phyloP scores from a whole-genome alignment of 2,888 invertebrate genomes.

The Drosophila multiciliata region DNA sequence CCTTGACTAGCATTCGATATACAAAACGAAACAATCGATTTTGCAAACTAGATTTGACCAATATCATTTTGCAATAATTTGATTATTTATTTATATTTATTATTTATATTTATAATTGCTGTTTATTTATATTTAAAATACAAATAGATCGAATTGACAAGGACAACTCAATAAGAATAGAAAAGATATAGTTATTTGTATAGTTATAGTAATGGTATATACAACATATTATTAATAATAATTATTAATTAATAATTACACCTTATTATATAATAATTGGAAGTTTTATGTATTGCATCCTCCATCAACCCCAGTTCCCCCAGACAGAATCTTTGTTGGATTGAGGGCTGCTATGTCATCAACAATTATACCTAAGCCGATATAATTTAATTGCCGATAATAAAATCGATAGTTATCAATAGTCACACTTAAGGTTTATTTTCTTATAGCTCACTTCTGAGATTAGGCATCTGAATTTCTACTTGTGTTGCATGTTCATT shows the following conservation, averaged over 20 bases:
- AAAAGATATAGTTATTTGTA: neutral
- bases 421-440: neutral
- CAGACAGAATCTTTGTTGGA: too few relatives aligned
- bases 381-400: neutral
- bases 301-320: too few relatives aligned
- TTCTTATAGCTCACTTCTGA: neutral
- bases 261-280: neutral
- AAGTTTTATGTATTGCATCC: too few relatives aligned
- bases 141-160: neutral
- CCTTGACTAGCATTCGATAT: conserved; percentile 32
- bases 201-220: neutral
- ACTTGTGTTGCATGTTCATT: conserved; percentile 54
- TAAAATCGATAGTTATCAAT: neutral
- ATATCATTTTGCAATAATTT: neutral
- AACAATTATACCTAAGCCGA: neutral
- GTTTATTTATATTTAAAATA: neutral
- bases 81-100: neutral
- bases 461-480: conserved; percentile 20
- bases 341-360: too few relatives aligned
- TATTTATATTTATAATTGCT: neutral
- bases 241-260: too few relatives aligned
- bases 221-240: neutral
- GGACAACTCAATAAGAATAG: neutral
- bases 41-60: conserved; percentile 1
- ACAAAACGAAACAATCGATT: conserved; percentile 5